These are phyloP conservation scores for Sesia bembeciformis DNA, from an alignment of 2,888 invertebrate species.

Conservation along the genomic window DNA sequence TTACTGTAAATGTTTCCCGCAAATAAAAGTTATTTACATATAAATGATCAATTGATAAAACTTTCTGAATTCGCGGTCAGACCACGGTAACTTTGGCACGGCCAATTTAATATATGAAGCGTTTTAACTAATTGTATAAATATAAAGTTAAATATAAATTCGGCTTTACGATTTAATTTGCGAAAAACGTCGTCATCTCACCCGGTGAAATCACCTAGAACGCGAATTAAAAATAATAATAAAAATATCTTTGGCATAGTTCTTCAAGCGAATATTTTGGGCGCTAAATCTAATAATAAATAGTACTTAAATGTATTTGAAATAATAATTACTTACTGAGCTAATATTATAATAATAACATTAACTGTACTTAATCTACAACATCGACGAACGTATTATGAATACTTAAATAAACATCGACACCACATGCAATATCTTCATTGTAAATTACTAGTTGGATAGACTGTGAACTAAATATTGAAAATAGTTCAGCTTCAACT, in stretches of 20 bases:
- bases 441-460: not conserved
- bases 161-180: not conserved
- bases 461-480: not conserved
- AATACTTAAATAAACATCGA: slow-evolving; percentile 30
- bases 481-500: no score
- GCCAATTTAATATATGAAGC: slow-evolving; percentile 23
- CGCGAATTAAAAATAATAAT: not conserved
- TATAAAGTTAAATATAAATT: not conserved
- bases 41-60: no score
- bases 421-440: not conserved
- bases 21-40: no score
- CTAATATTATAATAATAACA: slow-evolving; percentile 7
- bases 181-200: no score
- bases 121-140: not conserved
- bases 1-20: no score
- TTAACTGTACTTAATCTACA: slow-evolving; percentile 32
- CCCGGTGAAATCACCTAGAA: no score
- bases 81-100: slow-evolving; percentile 35
- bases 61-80: not conserved
- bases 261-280: not conserved
- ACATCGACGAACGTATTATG: slow-evolving; percentile 35
- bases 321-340: not conserved
- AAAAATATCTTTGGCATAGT: not conserved
- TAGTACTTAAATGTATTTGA: no score
- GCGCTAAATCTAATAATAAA: not conserved